These are phyloP conservation scores for Berghia stephanieae DNA, from an alignment of 1,140 invertebrate genomes.

Conservation along the genomic window DNA sequence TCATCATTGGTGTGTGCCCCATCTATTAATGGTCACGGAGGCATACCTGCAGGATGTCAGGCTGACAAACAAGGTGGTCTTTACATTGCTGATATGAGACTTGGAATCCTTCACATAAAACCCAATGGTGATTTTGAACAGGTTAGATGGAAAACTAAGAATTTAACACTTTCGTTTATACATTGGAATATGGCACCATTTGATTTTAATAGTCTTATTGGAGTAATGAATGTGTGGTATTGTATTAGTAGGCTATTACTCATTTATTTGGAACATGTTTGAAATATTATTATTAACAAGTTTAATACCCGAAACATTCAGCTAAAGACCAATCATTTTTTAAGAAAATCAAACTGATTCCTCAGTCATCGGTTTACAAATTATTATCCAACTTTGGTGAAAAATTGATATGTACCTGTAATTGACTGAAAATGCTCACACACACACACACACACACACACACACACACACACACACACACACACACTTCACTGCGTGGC, in stretches of 20 bases:
- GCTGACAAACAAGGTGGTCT: constrained; percentile 57
- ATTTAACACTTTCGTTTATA: background rate
- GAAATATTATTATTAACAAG: too few species aligned
- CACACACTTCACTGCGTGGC: background rate
- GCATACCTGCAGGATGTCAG: constrained; percentile 61
- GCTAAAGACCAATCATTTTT: too few species aligned
- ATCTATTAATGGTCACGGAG: constrained; percentile 45
- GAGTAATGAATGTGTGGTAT: constrained; percentile 39
- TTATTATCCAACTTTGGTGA: too few species aligned
- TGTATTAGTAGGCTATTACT: too few species aligned
- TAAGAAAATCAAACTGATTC: too few species aligned
- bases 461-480: background rate
- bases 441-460: constrained; percentile 11
- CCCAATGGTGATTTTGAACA: constrained; percentile 50
- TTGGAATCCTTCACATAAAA: constrained; percentile 56
- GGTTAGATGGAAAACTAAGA: constrained; percentile 41
- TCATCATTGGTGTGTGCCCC: constrained; percentile 54
- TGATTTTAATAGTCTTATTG: background rate
- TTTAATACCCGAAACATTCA: too few species aligned
- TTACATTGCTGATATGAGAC: constrained; percentile 62
- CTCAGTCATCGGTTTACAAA: too few species aligned
- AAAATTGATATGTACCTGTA: too few species aligned
- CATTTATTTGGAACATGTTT: too few species aligned
- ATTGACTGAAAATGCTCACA: background rate
- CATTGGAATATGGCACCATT: background rate